Evolutionary conservation across 2,797 vertebrate genomes (phyloP), one percentile per base, ranked within the genome.

Genomic region (Nothura maculosa): DNA sequence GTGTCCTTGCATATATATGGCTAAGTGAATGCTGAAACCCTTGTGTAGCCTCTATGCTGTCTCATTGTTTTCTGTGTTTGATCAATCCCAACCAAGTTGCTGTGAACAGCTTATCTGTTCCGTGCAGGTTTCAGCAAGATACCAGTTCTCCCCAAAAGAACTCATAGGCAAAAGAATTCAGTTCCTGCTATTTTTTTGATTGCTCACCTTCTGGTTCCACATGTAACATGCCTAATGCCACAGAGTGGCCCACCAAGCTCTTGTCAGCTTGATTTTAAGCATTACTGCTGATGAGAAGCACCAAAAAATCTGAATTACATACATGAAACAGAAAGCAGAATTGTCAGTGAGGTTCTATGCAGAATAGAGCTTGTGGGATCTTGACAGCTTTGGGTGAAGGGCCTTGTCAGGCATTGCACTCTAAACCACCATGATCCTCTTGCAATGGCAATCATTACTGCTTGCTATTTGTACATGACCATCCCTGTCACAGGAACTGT

Each of bases 1-100:
- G 18, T 9, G 7, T 42, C 22, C 61, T 60, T 73, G 7, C 19
- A 38, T 50, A 78, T 81, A 36, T 66, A 58, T 28, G 78, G 9
- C n/a, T 47, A 42, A 0, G 0, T 43, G 42, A 18, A 79, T 0
- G 0, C 40, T 62, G 58, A 86, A 86, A 16, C 13, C 12, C 60
- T 84, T 58, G 9, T 28, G 45, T 3, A 64, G 24, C 5, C 50
- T 83, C 61, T 87, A 52, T 9, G 32, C 8, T n/a, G 45, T 48
- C 30, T 64, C 4, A 6, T 34, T 45, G 3, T 27, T 81, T 68
- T 19, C 50, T 68, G 4, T 52, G 9, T 69, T 76, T 62, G 42
- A 9, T 58, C 38, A 20, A 63, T 80, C 47, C 69, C 32, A 79
- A 42, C 19, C 62, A 92, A 76, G 25, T 7, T 85, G 38, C 25